Conservation (phyloP, 2,113 vertebrate species). For the Sinocyclocheilus anophthalmus region DNA sequence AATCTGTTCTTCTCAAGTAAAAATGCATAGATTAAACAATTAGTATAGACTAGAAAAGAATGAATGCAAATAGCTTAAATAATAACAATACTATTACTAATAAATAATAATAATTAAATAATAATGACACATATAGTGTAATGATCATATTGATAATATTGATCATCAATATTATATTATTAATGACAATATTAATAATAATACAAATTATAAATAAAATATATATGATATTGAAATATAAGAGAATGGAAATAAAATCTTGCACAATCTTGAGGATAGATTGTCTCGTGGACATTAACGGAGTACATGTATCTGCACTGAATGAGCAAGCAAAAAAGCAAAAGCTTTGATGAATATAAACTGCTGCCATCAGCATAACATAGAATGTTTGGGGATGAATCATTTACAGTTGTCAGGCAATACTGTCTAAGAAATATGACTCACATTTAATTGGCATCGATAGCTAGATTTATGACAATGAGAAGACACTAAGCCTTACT, state of each 20-base stretch:
- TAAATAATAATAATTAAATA: too few species aligned
- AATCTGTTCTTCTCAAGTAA: background rate
- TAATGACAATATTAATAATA: too few species aligned
- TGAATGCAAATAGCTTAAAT: too few species aligned
- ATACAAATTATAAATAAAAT: too few species aligned
- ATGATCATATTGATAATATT: too few species aligned
- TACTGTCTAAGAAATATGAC: slow-evolving; percentile 21
- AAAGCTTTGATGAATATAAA: slow-evolving; percentile 8
- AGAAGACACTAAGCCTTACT: slow-evolving; percentile 12
- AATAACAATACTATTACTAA: too few species aligned
- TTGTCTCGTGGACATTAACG: background rate
- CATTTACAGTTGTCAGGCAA: background rate
- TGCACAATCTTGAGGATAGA: background rate
- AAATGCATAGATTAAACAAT: background rate
- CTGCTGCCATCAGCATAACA: background rate
- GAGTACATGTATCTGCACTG: background rate
- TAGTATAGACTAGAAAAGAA: background rate
- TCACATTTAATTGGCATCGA: background rate
- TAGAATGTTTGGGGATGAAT: background rate
- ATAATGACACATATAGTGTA: too few species aligned
- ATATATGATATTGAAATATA: too few species aligned
- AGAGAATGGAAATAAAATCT: too few species aligned
- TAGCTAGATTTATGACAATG: slow-evolving; percentile 11
- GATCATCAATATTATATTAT: too few species aligned
- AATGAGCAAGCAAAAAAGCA: background rate